A percentile compares a stretch with the other conserved stretches of the same genome.
These are phyloP conservation scores for Polyommatus iphigenia DNA, from an alignment of 2,888 invertebrate genomes.

Conservation along the genomic window DNA sequence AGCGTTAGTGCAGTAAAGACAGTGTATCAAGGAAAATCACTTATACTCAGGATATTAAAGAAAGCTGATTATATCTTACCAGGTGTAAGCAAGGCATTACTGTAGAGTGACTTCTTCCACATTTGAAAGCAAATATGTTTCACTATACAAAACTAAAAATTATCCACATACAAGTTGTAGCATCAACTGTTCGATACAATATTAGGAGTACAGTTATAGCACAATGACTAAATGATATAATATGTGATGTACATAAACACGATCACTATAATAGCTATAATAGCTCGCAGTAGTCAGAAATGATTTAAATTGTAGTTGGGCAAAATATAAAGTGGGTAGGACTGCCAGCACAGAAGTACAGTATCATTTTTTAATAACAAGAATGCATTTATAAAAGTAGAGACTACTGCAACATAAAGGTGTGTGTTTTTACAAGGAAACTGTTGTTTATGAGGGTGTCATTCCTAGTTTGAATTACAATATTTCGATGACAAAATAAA, in stretches of 20 bases:
- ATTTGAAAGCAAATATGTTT: slow-evolving; percentile 79
- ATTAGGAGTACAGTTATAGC: slow-evolving; percentile 70
- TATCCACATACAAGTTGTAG: slow-evolving; percentile 74
- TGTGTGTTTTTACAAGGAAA: not conserved
- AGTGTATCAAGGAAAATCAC: slow-evolving; percentile 64
- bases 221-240: slow-evolving; percentile 68
- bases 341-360: slow-evolving; percentile 12
- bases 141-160: slow-evolving; percentile 79
- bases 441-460: not conserved
- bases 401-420: not conserved
- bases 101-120: slow-evolving; percentile 80
- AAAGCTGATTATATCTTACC: slow-evolving; percentile 80
- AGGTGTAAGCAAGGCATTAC: slow-evolving; percentile 80
- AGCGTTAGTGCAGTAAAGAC: slow-evolving; percentile 72
- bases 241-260: slow-evolving; percentile 52
- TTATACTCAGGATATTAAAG: slow-evolving; percentile 78
- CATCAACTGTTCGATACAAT: slow-evolving; percentile 66
- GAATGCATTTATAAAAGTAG: not conserved
- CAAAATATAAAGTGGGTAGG: not conserved
- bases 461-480: slow-evolving; percentile 3
- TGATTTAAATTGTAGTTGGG: slow-evolving; percentile 7
- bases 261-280: slow-evolving; percentile 39
- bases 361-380: not conserved
- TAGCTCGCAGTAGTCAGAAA: slow-evolving; percentile 4
- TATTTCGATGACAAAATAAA: not conserved